These are phyloP conservation scores for Serripes groenlandicus DNA, from an alignment of 2,888 invertebrate genomes.

Conservation along the genomic window DNA sequence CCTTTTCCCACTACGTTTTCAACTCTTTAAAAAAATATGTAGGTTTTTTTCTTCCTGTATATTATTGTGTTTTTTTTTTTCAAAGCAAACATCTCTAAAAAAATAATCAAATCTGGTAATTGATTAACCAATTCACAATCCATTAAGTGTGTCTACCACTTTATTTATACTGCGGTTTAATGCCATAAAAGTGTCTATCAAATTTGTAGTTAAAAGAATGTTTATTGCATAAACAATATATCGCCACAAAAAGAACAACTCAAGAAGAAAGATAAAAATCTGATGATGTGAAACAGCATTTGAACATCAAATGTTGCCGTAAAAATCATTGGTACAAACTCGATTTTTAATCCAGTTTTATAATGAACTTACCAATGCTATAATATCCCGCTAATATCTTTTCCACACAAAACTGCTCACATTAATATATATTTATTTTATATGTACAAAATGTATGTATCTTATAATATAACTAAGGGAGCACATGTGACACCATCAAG, in stretches of 20 bases:
- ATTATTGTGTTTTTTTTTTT: too few relatives aligned
- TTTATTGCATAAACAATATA: too few relatives aligned
- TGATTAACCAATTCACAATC: too few relatives aligned
- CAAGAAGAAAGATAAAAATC: background rate
- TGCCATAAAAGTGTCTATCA: too few relatives aligned
- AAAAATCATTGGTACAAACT: background rate
- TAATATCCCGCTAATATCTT: constrained; percentile 2
- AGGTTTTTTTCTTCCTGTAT: background rate
- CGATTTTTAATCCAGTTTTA: constrained; percentile 9
- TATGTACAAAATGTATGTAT: too few relatives aligned
- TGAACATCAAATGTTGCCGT: background rate
- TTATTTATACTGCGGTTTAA: too few relatives aligned
- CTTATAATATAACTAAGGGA: too few relatives aligned
- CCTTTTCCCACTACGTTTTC: constrained; percentile 7
- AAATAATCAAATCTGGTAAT: too few relatives aligned
- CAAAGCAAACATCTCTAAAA: too few relatives aligned
- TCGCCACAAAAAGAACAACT: too few relatives aligned
- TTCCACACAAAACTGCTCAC: constrained; percentile 14
- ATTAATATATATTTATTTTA: constrained; percentile 7
- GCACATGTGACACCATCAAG: background rate
- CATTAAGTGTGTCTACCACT: too few relatives aligned
- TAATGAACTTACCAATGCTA: constrained; percentile 6
- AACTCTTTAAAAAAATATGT: background rate
- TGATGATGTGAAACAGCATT: background rate
- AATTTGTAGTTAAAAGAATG: too few relatives aligned